Conservation (phyloP, 2,113 vertebrate species). For the Tautogolabrus adspersus region DNA sequence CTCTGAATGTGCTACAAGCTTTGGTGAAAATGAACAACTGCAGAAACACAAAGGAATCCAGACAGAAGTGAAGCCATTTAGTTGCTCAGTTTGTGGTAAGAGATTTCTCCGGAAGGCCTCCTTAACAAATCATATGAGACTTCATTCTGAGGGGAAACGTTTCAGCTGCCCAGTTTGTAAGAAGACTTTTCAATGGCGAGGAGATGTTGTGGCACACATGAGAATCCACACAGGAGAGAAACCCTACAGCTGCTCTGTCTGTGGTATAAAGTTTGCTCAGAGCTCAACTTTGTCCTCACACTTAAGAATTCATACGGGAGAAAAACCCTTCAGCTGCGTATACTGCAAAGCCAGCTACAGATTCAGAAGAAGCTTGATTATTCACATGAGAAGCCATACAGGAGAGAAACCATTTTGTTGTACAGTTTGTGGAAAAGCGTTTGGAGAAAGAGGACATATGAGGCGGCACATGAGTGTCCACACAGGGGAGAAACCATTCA, state of each 20-base stretch:
- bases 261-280: not conserved
- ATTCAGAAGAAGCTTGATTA: not conserved
- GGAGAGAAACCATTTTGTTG: slow-evolving; percentile 20
- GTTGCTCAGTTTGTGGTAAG: not conserved
- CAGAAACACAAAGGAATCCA: not conserved
- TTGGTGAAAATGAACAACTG: not conserved
- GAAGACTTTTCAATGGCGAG: not conserved
- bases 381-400: slow-evolving; percentile 1
- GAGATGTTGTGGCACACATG: slow-evolving; percentile 8
- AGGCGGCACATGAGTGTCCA: slow-evolving; percentile 22
- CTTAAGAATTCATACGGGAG: not conserved
- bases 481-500: slow-evolving; percentile 25
- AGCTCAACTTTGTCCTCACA: not conserved
- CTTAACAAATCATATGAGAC: not conserved
- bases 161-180: not conserved
- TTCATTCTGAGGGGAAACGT: not conserved
- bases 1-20: not conserved
- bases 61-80: not conserved
- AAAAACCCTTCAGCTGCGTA: slow-evolving; percentile 6
- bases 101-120: not conserved
- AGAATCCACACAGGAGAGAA: slow-evolving; percentile 31
- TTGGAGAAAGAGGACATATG: not conserved
- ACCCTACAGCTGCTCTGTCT: slow-evolving; percentile 12
- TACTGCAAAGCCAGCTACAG: not conserved
- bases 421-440: slow-evolving; percentile 1